Conservation (phyloP, 1,140 invertebrate species). For the Wasmannia auropunctata region DNA sequence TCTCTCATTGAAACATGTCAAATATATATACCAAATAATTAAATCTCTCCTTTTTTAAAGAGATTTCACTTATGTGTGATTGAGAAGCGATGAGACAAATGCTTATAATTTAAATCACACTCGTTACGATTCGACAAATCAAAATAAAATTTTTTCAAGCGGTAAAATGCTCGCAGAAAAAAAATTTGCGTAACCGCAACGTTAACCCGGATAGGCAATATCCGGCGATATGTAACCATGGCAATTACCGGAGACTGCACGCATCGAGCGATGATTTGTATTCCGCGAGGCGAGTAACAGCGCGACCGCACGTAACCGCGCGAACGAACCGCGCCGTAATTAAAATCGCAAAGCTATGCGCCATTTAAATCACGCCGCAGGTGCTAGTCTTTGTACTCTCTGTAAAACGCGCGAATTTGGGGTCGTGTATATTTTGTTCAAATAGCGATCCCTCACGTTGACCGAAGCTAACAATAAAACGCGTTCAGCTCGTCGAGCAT, state of each 20-base stretch:
- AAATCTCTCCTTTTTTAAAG: not conserved
- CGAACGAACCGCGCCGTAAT: slow-evolving; percentile 41
- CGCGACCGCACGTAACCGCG: slow-evolving; percentile 26
- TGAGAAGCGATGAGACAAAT: no score
- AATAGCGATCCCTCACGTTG: not conserved
- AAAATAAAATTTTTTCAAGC: not conserved
- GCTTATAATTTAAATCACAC: not conserved
- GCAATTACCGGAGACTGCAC: slow-evolving; percentile 26
- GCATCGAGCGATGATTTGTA: slow-evolving; percentile 24
- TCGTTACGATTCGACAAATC: not conserved
- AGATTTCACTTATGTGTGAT: not conserved
- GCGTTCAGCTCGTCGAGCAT: not conserved
- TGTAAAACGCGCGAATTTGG: not conserved
- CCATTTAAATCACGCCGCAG: slow-evolving; percentile 49
- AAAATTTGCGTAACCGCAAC: not conserved
- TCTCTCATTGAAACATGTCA: not conserved
- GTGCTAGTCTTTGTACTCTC: not conserved
- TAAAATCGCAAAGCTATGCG: slow-evolving; percentile 43
- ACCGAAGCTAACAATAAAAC: not conserved
- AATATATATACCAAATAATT: not conserved
- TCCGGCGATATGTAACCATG: not conserved
- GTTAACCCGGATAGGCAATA: not conserved
- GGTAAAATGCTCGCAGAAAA: not conserved
- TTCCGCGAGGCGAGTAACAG: not conserved
- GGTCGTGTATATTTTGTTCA: not conserved